phyloP scores from a whole-genome alignment of 2,888 invertebrate species.

The Tetanocera ferruginea region DNA sequence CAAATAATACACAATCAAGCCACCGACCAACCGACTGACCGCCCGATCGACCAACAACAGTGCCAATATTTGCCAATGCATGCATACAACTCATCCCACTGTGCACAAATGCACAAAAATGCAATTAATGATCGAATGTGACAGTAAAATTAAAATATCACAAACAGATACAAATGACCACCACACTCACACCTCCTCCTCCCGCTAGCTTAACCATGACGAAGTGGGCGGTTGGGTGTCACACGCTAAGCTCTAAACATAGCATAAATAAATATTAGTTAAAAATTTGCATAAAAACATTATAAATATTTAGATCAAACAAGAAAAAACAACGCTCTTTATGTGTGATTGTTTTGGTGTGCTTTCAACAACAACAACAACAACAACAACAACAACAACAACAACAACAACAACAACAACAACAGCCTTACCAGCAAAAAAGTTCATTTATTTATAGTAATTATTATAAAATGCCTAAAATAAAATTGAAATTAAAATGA shows the following conservation, averaged over 20 bases:
- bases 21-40: not conserved
- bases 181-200: not conserved
- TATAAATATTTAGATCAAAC: conserved; percentile 65
- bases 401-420: conserved; percentile 6
- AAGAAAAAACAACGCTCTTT: conserved; percentile 40
- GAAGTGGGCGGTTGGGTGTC: not conserved
- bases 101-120: conserved; percentile 46
- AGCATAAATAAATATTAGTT: conserved; percentile 25
- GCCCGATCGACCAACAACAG: not conserved
- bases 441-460: conserved; percentile 49
- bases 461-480: conserved; percentile 55
- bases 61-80: not conserved
- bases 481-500: conserved; percentile 55
- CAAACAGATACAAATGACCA: conserved; percentile 52
- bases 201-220: not conserved
- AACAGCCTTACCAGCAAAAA: conserved; percentile 19
- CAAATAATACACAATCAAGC: conserved; percentile 7
- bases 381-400: conserved; percentile 20
- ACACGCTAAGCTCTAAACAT: not conserved
- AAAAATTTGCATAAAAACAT: conserved; percentile 65
- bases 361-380: not conserved
- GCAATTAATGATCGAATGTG: conserved; percentile 66
- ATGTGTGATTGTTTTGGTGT: conserved; percentile 1
- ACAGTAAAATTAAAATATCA: conserved; percentile 66
- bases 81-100: conserved; percentile 23